Base-by-base conservation (phyloP, 2,797 vertebrate species). In the Florisuga fusca region DNA sequence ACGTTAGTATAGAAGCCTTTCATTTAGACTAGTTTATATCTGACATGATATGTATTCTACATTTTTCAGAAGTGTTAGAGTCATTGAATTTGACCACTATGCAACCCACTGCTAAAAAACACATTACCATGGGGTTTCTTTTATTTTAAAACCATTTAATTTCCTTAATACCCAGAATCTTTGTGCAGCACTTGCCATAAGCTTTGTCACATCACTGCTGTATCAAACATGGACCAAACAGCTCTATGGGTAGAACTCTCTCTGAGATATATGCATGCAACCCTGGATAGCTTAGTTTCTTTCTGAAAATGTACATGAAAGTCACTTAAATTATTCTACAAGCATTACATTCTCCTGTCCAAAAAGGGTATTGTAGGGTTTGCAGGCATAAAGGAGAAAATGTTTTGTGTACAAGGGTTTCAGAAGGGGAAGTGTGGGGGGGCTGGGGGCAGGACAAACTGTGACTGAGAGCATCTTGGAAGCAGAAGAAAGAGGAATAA, bases 121-220 rank as follows among this genome's bases (percentile, higher is more conserved):
- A 87, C 72, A 64, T 17, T 83, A 81, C 57, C 81, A 45, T 48
- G 78, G 94, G 82, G 90, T 84, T 93, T 91, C 88, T 67, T 95
- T 95, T 95, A 78, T 94, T 92, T 92, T 34, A 80, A 95, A 96
- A 72, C 79, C 83, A 77, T 91, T 94, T 93, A 67, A 97, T 96
- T 96, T 95, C n/a, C 34, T 87, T 87, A 95, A 95, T 91, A 94
- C 29, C n/a, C 75, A 91, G 91, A 96, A 91, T 93, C 36, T 94
- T 94, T 95, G 55, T 90, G 36, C 51, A 81, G 23, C 29, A 62
- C 23, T 79, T 93, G 75, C 69, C 69, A 29, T 18, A n/a, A 72
- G 51, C 57, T 84, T 90, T 51, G 27, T 81, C 75, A 57, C 33
- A 58, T 55, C 12, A 7, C 13, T 64, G 54, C 29, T 94, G 95